These are phyloP conservation scores for Schizothorax lantsangensis DNA, from an alignment of 2,797 vertebrate genomes.

Conservation along the genomic window DNA sequence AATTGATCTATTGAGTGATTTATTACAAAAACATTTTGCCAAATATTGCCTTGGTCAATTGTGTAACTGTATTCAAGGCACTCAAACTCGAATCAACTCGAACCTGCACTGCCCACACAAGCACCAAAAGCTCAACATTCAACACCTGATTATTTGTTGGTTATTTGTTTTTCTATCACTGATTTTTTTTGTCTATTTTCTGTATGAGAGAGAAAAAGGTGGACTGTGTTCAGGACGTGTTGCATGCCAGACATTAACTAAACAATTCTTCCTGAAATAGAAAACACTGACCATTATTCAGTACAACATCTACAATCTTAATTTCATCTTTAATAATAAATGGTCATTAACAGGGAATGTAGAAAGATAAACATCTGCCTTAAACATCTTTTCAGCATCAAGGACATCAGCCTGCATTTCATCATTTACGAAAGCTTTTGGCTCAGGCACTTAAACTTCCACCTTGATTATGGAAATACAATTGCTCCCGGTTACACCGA, in stretches of 20 bases:
- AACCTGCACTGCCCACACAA: background rate
- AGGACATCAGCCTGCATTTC: constrained; percentile 11
- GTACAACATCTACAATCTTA: background rate
- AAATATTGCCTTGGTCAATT: too few relatives aligned
- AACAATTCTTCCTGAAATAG: background rate
- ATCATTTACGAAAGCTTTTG: constrained; percentile 13
- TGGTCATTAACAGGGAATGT: constrained; percentile 2
- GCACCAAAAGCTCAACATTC: background rate
- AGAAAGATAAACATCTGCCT: constrained; percentile 3
- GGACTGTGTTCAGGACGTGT: background rate
- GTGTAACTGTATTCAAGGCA: too few relatives aligned
- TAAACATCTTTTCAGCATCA: constrained; percentile 24
- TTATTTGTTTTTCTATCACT: background rate
- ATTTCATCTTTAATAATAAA: constrained; percentile 5
- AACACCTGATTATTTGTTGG: background rate
- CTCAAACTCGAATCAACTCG: too few relatives aligned
- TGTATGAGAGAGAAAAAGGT: background rate
- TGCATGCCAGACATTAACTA: constrained; percentile 46
- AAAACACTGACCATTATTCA: background rate
- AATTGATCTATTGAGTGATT: background rate
- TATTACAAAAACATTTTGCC: too few relatives aligned
- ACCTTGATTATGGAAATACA: constrained; percentile 48
- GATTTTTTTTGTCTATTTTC: background rate
- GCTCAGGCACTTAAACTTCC: constrained; percentile 37
- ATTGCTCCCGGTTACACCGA: constrained; percentile 31